phyloP scores from a whole-genome alignment of 2,888 invertebrate genomes.

The Oligia latruncula region DNA sequence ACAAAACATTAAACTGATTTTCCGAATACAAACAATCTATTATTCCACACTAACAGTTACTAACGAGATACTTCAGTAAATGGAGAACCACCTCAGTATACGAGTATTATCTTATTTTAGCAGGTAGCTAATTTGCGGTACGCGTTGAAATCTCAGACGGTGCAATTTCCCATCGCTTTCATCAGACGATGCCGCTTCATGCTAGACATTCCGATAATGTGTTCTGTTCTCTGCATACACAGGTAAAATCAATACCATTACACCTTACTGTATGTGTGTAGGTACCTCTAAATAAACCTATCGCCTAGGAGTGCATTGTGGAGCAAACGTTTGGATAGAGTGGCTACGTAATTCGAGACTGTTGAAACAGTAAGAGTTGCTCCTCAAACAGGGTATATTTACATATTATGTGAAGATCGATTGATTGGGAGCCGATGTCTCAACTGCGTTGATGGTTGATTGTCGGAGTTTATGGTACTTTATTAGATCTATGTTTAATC shows the following conservation, averaged over 20 bases:
- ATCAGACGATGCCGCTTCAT: slow-evolving; percentile 23
- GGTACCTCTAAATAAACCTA: slow-evolving; percentile 31
- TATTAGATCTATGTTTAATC: background rate
- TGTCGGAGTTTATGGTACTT: background rate
- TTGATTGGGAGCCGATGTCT: slow-evolving; percentile 14
- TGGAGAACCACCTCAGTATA: slow-evolving; percentile 20
- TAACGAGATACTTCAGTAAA: slow-evolving; percentile 38
- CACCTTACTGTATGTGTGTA: slow-evolving; percentile 8
- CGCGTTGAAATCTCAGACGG: slow-evolving; percentile 56
- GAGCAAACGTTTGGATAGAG: slow-evolving; percentile 26
- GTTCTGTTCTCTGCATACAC: slow-evolving; percentile 22
- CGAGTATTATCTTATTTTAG: slow-evolving; percentile 41
- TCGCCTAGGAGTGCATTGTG: slow-evolving; percentile 37
- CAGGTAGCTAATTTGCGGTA: slow-evolving; percentile 24
- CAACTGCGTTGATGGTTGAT: background rate
- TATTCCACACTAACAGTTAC: slow-evolving; percentile 17
- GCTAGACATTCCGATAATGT: slow-evolving; percentile 35
- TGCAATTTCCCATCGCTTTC: slow-evolving; percentile 34
- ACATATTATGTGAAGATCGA: slow-evolving; percentile 4
- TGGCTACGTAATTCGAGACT: slow-evolving; percentile 28
- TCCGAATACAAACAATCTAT: slow-evolving; percentile 27
- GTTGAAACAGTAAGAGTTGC: slow-evolving; percentile 16
- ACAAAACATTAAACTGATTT: slow-evolving; percentile 1
- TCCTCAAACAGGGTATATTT: slow-evolving; percentile 18
- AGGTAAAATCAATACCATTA: slow-evolving; percentile 55